phyloP scores from a whole-genome alignment of 2,888 invertebrate genomes.

The Mystacides longicornis region DNA sequence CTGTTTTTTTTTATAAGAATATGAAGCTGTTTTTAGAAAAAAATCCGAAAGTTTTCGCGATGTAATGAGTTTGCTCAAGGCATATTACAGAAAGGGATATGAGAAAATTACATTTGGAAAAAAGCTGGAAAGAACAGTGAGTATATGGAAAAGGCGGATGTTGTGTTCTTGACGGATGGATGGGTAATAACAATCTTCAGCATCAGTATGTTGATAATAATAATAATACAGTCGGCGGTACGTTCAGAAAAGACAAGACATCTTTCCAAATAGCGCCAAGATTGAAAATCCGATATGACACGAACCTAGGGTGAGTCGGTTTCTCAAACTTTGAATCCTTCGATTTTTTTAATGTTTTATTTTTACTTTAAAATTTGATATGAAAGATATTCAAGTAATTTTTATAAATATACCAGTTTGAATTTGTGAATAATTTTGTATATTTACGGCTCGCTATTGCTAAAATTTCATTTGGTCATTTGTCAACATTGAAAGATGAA shows the following conservation, averaged over 20 bases:
- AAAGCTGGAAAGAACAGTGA: neutral
- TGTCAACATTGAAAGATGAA: too few species aligned
- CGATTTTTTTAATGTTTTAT: too few species aligned
- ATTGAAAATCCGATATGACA: slow-evolving; percentile 12
- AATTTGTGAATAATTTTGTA: too few species aligned
- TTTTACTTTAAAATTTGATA: too few species aligned
- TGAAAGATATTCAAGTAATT: too few species aligned
- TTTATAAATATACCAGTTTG: too few species aligned
- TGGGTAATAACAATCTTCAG: neutral
- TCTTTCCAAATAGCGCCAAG: slow-evolving; percentile 3
- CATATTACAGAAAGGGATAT: neutral
- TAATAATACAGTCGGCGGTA: neutral
- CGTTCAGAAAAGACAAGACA: neutral
- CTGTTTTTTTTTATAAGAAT: neutral
- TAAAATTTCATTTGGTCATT: too few species aligned
- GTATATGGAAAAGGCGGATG: neutral
- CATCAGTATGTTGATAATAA: neutral
- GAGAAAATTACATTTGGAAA: slow-evolving; percentile 12
- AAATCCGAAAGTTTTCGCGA: neutral
- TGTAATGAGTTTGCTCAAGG: neutral
- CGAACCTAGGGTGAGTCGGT: slow-evolving; percentile 37
- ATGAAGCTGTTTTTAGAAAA: neutral
- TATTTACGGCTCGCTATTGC: too few species aligned
- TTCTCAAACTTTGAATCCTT: neutral
- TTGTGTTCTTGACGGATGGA: neutral